These are phyloP conservation scores for Gambelia wislizenii DNA, from an alignment of 2,797 vertebrate genomes.

Conservation along the genomic window DNA sequence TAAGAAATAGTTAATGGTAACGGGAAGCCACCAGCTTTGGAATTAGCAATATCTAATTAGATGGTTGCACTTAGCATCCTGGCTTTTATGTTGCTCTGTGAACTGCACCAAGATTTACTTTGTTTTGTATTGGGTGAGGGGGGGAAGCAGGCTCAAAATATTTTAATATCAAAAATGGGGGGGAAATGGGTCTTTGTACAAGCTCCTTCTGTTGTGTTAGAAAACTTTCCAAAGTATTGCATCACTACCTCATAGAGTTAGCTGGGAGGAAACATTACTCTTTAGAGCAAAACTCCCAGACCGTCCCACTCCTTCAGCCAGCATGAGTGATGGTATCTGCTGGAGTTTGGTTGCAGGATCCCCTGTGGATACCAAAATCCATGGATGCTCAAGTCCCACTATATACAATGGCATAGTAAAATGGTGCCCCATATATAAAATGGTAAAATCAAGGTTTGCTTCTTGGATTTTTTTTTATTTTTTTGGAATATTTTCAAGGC, in stretches of 20 bases:
- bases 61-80: not conserved
- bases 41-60: conserved; percentile 39
- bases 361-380: no score
- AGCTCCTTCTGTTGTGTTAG: not conserved
- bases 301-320: no score
- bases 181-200: not conserved
- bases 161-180: not conserved
- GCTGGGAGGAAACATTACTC: not conserved
- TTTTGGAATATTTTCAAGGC: no score
- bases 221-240: not conserved
- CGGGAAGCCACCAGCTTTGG: not conserved
- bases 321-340: no score
- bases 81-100: conserved; percentile 9
- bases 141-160: not conserved
- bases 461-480: no score
- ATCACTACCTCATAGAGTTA: not conserved
- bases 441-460: no score
- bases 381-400: no score
- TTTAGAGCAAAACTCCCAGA: not conserved
- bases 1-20: conserved; percentile 6
- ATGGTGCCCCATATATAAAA: no score
- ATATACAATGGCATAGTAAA: no score
- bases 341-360: no score
- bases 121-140: not conserved
- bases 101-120: not conserved